Evolutionary conservation across 2,797 vertebrate genomes (phyloP).

Genomic region (Uromys caudimaculatus): DNA sequence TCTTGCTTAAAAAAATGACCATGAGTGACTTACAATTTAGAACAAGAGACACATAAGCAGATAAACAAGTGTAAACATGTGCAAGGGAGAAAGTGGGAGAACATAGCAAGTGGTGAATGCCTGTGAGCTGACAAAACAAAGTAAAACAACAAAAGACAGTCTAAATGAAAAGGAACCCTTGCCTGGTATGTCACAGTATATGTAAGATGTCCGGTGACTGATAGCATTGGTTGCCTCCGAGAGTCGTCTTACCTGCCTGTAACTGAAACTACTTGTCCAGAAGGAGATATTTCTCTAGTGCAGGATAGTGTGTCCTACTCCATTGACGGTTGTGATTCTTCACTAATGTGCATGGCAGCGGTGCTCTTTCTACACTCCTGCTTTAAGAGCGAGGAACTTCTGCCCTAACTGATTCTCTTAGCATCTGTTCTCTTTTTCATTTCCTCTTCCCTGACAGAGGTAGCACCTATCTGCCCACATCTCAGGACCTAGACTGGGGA

Average conservation of each 20-base stretch:
- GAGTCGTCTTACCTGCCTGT: neutral
- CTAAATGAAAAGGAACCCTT: neutral
- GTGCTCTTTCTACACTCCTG: neutral
- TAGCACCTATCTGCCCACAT: neutral
- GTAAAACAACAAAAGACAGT: neutral
- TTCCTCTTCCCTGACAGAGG: neutral
- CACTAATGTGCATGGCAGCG: neutral
- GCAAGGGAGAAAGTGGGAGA: neutral
- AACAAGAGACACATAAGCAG: neutral
- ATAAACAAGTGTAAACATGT: neutral
- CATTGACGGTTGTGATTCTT: neutral
- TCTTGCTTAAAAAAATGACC: neutral
- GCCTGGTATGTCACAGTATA: neutral
- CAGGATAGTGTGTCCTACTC: neutral
- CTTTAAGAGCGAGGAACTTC: neutral
- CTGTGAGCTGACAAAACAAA: neutral
- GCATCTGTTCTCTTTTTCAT: slow-evolving; percentile 21
- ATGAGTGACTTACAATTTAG: neutral
- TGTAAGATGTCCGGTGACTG: neutral
- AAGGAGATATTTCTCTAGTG: neutral
- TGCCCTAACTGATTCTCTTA: neutral
- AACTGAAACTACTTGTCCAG: neutral
- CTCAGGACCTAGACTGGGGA: neutral
- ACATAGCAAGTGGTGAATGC: neutral
- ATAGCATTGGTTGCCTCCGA: neutral